Conservation (phyloP, 2,888 invertebrate species). For the Metallyticus violacea region DNA sequence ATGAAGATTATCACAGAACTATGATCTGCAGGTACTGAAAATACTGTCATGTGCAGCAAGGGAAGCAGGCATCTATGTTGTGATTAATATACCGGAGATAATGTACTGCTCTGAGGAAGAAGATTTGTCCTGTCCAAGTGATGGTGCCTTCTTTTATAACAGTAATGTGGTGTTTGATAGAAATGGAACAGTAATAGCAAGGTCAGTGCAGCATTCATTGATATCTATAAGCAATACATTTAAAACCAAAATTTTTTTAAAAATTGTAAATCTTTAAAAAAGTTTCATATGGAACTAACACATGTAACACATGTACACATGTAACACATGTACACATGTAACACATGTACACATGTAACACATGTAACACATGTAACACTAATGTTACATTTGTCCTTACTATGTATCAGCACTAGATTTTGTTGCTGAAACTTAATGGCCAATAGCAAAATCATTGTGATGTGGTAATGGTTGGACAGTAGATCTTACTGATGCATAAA, state of each 20-base stretch:
- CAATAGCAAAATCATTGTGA: too few species aligned
- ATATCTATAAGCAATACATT: neutral
- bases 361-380: too few species aligned
- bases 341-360: too few species aligned
- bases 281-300: too few species aligned
- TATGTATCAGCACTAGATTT: too few species aligned
- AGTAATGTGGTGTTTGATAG: conserved; percentile 77
- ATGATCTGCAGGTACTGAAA: conserved; percentile 3
- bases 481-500: too few species aligned
- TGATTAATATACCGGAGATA: conserved; percentile 67
- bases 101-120: conserved; percentile 54
- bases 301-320: neutral
- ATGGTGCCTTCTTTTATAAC: conserved; percentile 60
- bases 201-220: conserved; percentile 49
- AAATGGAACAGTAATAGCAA: conserved; percentile 64
- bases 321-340: too few species aligned
- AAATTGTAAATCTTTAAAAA: too few species aligned
- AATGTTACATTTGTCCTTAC: too few species aligned
- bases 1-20: neutral
- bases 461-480: too few species aligned
- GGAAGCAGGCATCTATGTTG: conserved; percentile 53
- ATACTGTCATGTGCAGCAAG: conserved; percentile 25
- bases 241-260: neutral
- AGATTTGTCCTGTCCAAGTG: conserved; percentile 51
- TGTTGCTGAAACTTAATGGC: too few species aligned